Evolutionary conservation across 1,140 invertebrate genomes (phyloP).

Genomic region (Radopholus similis): DNA sequence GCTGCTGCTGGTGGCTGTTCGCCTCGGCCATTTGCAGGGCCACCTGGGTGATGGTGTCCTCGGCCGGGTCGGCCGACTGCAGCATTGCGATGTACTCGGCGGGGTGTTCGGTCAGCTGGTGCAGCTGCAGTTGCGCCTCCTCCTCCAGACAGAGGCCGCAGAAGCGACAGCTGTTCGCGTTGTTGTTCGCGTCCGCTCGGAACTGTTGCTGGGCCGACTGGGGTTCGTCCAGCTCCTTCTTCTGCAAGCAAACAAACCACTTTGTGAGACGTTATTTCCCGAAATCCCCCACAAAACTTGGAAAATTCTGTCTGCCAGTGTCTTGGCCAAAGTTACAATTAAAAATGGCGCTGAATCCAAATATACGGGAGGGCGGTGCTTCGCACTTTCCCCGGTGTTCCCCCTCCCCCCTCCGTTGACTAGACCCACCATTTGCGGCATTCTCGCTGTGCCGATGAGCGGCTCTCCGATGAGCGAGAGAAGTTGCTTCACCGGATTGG

Average conservation of each 20-base stretch:
- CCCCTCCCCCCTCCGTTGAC: not conserved
- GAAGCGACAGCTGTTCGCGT: slow-evolving; percentile 2
- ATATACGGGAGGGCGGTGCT: not conserved
- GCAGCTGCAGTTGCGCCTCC: slow-evolving; percentile 9
- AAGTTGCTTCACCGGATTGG: not conserved
- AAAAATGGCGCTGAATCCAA: not conserved
- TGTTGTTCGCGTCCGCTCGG: not conserved
- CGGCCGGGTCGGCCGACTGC: not conserved
- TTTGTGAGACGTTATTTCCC: not conserved
- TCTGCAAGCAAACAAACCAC: no score
- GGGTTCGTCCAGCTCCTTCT: not conserved
- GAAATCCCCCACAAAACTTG: not conserved
- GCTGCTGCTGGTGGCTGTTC: slow-evolving; percentile 2
- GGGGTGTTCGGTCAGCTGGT: slow-evolving; percentile 9
- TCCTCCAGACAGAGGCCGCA: slow-evolving; percentile 5
- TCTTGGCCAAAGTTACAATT: not conserved
- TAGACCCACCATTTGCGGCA: not conserved
- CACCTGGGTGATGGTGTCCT: slow-evolving; percentile 20
- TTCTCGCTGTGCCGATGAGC: not conserved
- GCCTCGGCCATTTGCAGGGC: slow-evolving; percentile 17
- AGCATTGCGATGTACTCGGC: not conserved
- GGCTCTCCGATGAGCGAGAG: not conserved
- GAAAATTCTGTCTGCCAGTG: not conserved
- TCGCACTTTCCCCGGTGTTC: not conserved
- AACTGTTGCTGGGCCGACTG: not conserved